Evolutionary conservation across 2,888 invertebrate species (phyloP).

Genomic region (Nipponacmea schrenckii): DNA sequence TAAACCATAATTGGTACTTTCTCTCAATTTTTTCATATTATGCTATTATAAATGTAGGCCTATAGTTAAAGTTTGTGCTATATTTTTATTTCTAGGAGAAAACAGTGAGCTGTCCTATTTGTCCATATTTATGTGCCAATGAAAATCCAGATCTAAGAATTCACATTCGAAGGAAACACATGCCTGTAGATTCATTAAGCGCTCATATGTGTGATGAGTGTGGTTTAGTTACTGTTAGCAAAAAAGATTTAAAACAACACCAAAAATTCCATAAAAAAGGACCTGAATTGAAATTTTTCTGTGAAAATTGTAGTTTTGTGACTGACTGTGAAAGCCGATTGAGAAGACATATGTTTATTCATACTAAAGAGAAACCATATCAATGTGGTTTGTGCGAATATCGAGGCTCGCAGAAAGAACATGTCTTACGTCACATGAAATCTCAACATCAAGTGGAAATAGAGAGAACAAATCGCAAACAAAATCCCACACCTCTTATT

Average conservation of each 20-base stretch:
- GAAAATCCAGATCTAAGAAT: constrained; percentile 62
- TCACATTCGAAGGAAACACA: constrained; percentile 60
- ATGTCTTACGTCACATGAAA: constrained; percentile 60
- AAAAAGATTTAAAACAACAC: constrained; percentile 63
- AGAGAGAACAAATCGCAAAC: constrained; percentile 29
- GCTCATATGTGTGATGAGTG: constrained; percentile 58
- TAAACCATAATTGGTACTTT: too few relatives aligned
- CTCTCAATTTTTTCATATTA: too few relatives aligned
- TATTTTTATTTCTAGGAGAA: constrained; percentile 52
- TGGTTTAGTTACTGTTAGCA: constrained; percentile 50
- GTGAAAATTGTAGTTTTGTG: constrained; percentile 64
- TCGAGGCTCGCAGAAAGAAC: constrained; percentile 62
- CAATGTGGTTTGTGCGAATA: constrained; percentile 62
- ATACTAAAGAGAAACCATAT: constrained; percentile 61
- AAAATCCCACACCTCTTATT: constrained; percentile 2
- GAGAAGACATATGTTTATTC: constrained; percentile 58
- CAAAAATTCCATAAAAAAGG: constrained; percentile 63
- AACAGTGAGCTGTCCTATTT: constrained; percentile 59
- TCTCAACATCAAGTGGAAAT: constrained; percentile 58
- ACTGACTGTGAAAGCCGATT: constrained; percentile 65
- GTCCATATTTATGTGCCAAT: constrained; percentile 64
- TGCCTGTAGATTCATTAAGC: constrained; percentile 33
- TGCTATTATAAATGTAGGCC: too few relatives aligned
- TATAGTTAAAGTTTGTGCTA: background rate
- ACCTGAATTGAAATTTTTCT: constrained; percentile 64